phyloP scores from a whole-genome alignment of 2,888 invertebrate species.

The Odontocerum albicorne region DNA sequence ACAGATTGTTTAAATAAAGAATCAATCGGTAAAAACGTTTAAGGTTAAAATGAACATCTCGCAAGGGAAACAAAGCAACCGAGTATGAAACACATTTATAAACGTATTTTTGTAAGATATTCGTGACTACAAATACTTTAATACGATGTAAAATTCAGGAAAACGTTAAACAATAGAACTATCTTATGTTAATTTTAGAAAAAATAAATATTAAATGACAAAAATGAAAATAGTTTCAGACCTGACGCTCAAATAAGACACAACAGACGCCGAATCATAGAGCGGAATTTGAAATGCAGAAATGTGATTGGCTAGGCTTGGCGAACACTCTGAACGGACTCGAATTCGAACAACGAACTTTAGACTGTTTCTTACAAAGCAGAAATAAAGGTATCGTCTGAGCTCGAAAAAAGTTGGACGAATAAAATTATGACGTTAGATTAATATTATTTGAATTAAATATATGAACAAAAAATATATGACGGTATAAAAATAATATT shows the following conservation, averaged over 20 bases:
- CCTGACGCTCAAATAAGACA: constrained; percentile 17
- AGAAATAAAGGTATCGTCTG: too few relatives aligned
- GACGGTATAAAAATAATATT: too few relatives aligned
- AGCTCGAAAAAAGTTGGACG: too few relatives aligned
- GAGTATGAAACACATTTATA: not conserved
- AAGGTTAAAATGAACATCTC: not conserved
- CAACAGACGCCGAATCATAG: constrained; percentile 23
- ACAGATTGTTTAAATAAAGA: too few relatives aligned
- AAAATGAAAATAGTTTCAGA: constrained; percentile 18
- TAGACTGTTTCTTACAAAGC: too few relatives aligned
- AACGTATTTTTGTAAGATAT: too few relatives aligned
- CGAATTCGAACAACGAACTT: constrained; percentile 13
- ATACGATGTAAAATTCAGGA: not conserved
- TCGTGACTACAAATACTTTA: not conserved
- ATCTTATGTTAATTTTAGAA: not conserved
- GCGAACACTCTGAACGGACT: constrained; percentile 19
- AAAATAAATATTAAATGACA: not conserved
- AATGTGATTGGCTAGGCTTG: constrained; percentile 23
- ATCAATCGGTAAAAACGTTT: not conserved
- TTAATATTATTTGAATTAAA: too few relatives aligned
- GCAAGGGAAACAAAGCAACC: constrained; percentile 13
- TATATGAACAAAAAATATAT: too few relatives aligned
- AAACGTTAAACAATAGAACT: not conserved
- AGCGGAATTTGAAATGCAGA: constrained; percentile 22
- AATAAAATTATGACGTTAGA: too few relatives aligned